Conservation (phyloP, 2,797 vertebrate species). For the Onychomys torridus region DNA sequence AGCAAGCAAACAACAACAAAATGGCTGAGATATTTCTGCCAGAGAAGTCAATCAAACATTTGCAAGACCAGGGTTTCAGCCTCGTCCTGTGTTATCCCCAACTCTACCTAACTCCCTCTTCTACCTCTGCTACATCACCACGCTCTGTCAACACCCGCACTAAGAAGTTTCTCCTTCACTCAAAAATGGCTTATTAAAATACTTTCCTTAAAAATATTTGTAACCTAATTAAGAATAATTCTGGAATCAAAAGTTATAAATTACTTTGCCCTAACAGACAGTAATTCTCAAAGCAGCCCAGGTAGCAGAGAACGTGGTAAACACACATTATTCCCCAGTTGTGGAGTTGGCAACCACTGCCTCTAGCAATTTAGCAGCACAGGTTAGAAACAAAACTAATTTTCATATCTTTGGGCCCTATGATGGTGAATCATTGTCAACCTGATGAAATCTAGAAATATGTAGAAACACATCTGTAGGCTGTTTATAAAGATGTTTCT, state of each 20-base stretch:
- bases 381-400: neutral
- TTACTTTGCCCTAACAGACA: constrained; percentile 10
- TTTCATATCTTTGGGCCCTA: neutral
- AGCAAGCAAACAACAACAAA: neutral
- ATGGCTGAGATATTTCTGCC: constrained; percentile 7
- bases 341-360: neutral
- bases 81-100: neutral
- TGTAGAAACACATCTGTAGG: neutral
- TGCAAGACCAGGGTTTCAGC: neutral
- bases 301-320: neutral
- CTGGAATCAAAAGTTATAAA: constrained; percentile 30
- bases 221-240: constrained; percentile 31
- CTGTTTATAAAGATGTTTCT: neutral
- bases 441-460: neutral
- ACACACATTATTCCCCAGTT: neutral
- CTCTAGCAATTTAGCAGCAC: neutral
- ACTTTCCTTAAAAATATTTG: constrained; percentile 30
- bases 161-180: neutral
- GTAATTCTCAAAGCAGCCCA: neutral
- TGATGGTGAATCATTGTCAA: neutral
- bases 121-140: neutral
- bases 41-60: neutral
- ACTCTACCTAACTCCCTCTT: neutral
- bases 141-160: neutral
- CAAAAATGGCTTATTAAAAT: neutral